Base-by-base conservation (phyloP, 2,113 vertebrate species). In the Callipepla californica region DNA sequence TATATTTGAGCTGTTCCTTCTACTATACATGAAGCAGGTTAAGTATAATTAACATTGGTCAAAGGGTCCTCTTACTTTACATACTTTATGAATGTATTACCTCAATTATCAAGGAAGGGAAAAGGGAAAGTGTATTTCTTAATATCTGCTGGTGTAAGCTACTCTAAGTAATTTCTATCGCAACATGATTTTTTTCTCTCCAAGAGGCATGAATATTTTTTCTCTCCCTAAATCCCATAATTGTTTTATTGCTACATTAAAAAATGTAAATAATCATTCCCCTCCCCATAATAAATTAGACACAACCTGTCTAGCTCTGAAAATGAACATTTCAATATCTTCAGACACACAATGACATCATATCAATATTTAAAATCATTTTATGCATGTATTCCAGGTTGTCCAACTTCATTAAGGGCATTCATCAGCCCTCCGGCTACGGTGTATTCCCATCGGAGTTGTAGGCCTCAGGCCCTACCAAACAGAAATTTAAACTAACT, bases 361-460 rank as follows among this genome's bases (percentile, higher is more conserved):
- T 98, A 99, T 99, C 98, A 99, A 99, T 99, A 99, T 99, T 99
- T 99, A 99, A 99, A 98, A 98, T 96, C 98, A 98, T 99, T 98
- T 99, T 99, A 99, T 99, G 98, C 98, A 98, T 99, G 98, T 98
- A 98, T 99, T 99, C 99, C 98, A 98, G 98, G 98, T 98, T 99
- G 99, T 99, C 99, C 98, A 98, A 99, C 98, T 99, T 99, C 99
- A 99, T 99, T 99, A 99, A 98, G 98, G 98, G 98, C 98, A 98
- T 98, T 99, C 98, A 98, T 99, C 99, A 99, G 98, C 97, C 98
- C 97, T 98, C 97, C 80, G 73, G 98, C 98, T 98, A 94, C 96
- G 98, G 96, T 94, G 93, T 95, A 97, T 98, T 98, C 98, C 98
- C 98, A 97, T 21, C 26, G 96, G 98, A 98, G 97, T 96, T 97